Conservation (phyloP, 2,113 vertebrate genomes). For the Muntiacus muntjak region DNA sequence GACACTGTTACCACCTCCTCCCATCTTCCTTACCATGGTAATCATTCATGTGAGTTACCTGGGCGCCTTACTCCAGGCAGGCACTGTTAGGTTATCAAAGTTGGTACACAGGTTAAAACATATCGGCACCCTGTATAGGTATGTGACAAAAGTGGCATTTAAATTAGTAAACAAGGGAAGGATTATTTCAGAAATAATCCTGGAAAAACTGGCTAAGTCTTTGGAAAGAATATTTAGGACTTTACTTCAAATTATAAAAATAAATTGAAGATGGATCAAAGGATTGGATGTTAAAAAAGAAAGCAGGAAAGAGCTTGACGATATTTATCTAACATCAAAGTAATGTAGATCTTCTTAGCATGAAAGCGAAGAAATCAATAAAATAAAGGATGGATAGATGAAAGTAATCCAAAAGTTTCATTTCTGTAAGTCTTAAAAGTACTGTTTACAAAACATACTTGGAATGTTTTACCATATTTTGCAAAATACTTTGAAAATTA, state of each 20-base stretch:
- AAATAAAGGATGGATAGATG: background rate
- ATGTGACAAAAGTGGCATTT: constrained; percentile 41
- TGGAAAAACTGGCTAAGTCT: constrained; percentile 44
- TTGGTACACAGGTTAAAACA: background rate
- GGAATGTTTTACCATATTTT: background rate
- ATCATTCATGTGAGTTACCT: background rate
- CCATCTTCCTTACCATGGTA: background rate
- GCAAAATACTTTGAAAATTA: background rate
- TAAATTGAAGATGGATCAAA: constrained; percentile 57
- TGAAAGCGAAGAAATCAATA: constrained; percentile 1
- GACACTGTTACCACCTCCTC: background rate
- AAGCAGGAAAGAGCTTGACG: background rate
- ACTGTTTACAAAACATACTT: background rate
- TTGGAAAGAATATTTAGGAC: background rate
- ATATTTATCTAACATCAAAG: constrained; percentile 44
- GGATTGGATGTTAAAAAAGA: constrained; percentile 23
- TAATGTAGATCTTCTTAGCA: constrained; percentile 6
- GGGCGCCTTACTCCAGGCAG: background rate
- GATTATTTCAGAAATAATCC: constrained; percentile 25
- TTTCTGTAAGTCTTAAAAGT: background rate
- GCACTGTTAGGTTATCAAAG: background rate
- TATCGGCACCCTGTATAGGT: background rate
- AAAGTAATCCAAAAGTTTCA: background rate
- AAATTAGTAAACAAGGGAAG: constrained; percentile 45
- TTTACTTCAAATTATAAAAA: constrained; percentile 51